Conservation (phyloP, 2,888 invertebrate species). For the Adelognathus sp. region DNA sequence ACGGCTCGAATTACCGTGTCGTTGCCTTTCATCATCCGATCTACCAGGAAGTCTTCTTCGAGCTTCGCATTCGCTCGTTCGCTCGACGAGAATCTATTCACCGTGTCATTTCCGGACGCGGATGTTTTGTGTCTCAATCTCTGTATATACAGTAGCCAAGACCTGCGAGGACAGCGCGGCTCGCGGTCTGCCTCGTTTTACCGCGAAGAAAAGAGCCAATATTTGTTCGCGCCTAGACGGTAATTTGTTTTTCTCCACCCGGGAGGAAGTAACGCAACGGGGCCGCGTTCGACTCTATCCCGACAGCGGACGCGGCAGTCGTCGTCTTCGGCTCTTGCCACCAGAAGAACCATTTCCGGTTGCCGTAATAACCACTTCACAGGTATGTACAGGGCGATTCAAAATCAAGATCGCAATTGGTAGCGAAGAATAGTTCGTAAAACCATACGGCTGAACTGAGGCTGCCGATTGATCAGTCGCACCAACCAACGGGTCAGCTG, state of each 20-base stretch:
- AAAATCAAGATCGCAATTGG: too few species aligned
- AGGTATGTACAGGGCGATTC: conserved; percentile 16
- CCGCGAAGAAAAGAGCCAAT: conserved; percentile 64
- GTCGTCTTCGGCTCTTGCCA: conserved; percentile 42
- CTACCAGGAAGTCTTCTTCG: background rate
- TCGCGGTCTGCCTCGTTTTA: conserved; percentile 37
- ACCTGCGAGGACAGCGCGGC: background rate
- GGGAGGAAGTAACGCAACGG: conserved; percentile 61
- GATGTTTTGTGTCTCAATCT: conserved; percentile 31
- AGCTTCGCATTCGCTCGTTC: background rate
- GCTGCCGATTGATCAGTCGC: too few species aligned
- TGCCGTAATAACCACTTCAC: conserved; percentile 58
- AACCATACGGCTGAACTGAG: too few species aligned
- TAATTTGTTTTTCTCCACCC: conserved; percentile 72
- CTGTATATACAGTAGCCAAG: conserved; percentile 5
- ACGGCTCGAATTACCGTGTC: background rate
- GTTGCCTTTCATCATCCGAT: background rate
- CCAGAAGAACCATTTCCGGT: conserved; percentile 56
- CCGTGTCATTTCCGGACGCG: conserved; percentile 49
- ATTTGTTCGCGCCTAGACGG: conserved; percentile 67
- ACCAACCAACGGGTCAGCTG: too few species aligned
- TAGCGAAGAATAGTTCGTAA: too few species aligned
- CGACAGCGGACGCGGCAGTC: conserved; percentile 1
- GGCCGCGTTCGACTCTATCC: conserved; percentile 42
- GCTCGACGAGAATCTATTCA: conserved; percentile 30